These are phyloP conservation scores for Hypolimnas misippus DNA, from an alignment of 2,888 invertebrate species.

Conservation along the genomic window DNA sequence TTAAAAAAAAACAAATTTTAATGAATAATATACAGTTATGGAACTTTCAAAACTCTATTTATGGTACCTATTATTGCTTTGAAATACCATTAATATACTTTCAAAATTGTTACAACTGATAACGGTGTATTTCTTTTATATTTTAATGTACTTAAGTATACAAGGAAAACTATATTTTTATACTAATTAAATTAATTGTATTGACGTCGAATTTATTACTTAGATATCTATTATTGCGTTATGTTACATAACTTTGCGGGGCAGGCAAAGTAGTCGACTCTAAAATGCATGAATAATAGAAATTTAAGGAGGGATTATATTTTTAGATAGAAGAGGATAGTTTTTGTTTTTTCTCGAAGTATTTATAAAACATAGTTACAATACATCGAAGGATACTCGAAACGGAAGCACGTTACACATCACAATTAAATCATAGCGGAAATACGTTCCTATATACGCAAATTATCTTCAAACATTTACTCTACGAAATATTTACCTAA, in stretches of 20 bases:
- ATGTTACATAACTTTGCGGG: too few species aligned
- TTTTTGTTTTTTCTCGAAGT: too few species aligned
- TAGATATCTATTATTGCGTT: constrained; percentile 5
- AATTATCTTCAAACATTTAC: not conserved
- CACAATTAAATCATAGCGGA: not conserved
- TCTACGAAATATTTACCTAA: not conserved
- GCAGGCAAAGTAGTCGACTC: too few species aligned
- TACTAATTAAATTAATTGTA: constrained; percentile 11
- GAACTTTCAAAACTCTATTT: constrained; percentile 3
- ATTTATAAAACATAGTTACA: too few species aligned
- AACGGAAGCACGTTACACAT: not conserved
- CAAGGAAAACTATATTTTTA: constrained; percentile 21
- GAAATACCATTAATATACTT: too few species aligned
- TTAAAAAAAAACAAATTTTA: not conserved
- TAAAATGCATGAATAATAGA: too few species aligned
- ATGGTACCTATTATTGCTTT: not conserved
- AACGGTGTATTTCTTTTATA: not conserved
- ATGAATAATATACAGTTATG: not conserved
- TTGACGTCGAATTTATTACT: constrained; percentile 6
- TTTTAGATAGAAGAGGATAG: too few species aligned
- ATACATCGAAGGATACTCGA: not conserved
- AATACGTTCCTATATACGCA: not conserved
- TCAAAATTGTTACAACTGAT: too few species aligned
- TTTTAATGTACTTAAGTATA: constrained; percentile 19
- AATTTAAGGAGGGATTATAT: too few species aligned